phyloP scores from a whole-genome alignment of 2,797 vertebrate species.

The Urocyon cinereoargenteus region DNA sequence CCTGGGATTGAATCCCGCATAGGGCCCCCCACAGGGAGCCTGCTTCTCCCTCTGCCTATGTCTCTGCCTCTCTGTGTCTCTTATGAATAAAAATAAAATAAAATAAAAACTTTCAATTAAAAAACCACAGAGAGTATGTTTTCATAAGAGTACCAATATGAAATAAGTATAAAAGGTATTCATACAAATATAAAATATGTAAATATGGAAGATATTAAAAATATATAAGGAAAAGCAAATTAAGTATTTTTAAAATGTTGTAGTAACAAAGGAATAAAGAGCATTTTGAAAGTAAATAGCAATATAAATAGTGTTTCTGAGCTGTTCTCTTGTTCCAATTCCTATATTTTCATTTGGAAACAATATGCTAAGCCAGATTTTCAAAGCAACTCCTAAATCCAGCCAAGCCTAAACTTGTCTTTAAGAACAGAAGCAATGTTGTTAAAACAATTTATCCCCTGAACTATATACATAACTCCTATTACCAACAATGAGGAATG shows the following conservation, averaged over 20 bases:
- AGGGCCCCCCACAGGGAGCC: too few relatives aligned
- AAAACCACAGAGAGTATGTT: background rate
- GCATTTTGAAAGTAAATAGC: conserved; percentile 33
- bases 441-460: conserved; percentile 62
- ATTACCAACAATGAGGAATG: background rate
- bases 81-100: too few relatives aligned
- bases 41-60: too few relatives aligned
- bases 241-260: background rate
- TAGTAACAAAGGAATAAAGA: background rate
- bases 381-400: conserved; percentile 36
- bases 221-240: background rate
- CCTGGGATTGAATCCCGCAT: too few relatives aligned
- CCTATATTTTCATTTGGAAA: conserved; percentile 46
- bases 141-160: background rate
- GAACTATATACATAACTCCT: conserved; percentile 43
- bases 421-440: conserved; percentile 51
- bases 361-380: conserved; percentile 34
- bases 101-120: background rate
- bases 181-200: background rate
- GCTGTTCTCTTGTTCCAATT: conserved; percentile 25
- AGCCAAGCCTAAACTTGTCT: conserved; percentile 61
- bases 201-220: background rate
- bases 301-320: background rate
- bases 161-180: conserved; percentile 19
- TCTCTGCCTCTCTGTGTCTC: too few relatives aligned